A percentile compares a stretch with the other conserved stretches of the same genome.
These are phyloP conservation scores for Drosophila kurseongensis DNA, from an alignment of 1,140 invertebrate genomes.

Conservation along the genomic window DNA sequence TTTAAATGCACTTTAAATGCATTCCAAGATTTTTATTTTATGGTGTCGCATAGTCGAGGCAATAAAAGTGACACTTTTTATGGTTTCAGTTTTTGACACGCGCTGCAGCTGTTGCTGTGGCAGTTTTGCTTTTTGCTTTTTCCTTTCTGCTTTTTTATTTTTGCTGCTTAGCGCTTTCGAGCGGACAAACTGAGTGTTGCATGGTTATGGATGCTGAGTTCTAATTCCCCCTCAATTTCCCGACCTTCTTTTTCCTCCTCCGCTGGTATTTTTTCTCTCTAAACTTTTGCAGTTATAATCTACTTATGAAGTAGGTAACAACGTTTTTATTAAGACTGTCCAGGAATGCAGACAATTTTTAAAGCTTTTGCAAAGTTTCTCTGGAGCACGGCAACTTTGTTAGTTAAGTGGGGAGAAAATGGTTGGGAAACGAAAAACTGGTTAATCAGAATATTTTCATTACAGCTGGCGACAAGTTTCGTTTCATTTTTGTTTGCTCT, in stretches of 20 bases:
- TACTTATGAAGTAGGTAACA: constrained; percentile 70
- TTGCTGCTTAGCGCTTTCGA: constrained; percentile 46
- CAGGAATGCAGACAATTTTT: constrained; percentile 41
- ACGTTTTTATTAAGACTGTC: constrained; percentile 61
- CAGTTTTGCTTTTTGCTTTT: constrained; percentile 32
- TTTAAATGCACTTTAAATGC: too few relatives aligned
- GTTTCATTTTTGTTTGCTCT: constrained; percentile 30
- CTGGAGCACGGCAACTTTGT: constrained; percentile 21
- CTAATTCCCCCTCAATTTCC: constrained; percentile 34
- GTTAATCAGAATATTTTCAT: constrained; percentile 33
- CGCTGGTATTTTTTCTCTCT: constrained; percentile 27
- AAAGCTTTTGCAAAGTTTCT: constrained; percentile 25
- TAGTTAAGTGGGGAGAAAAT: constrained; percentile 9
- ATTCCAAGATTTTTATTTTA: neutral
- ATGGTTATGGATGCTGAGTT: constrained; percentile 54
- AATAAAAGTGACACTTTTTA: constrained; percentile 12
- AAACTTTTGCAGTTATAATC: constrained; percentile 69
- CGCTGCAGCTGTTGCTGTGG: constrained; percentile 30
- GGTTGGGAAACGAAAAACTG: neutral
- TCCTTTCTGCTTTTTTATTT: constrained; percentile 36
- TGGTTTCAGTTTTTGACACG: constrained; percentile 15
- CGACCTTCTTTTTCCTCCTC: neutral
- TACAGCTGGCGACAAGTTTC: constrained; percentile 24
- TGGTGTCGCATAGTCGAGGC: constrained; percentile 12
- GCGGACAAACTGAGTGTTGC: constrained; percentile 68